Evolutionary conservation across 1,140 invertebrate species (phyloP), one percentile per base, ranked within the genome.

Genomic region (Portunus trituberculatus): DNA sequence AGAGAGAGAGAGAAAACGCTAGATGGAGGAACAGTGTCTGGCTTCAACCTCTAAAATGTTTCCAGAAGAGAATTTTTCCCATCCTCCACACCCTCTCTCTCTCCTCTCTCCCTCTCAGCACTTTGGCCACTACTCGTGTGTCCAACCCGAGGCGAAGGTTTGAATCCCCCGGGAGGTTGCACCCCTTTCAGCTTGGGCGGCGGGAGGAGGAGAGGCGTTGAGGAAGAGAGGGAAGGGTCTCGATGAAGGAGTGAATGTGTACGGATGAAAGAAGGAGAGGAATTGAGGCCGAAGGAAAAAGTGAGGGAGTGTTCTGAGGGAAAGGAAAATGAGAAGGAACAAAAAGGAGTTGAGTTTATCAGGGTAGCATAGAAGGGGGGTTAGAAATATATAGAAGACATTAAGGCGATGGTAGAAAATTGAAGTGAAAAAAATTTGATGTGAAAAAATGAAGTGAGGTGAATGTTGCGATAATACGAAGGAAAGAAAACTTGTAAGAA

Each of bases 101-200:
- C 67, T 8, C n/a, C n/a, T n/a, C 20, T 76, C 39, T 93, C 92
- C 92, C 52, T 12, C 52, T 86, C 92, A 31, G 92, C 92, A 93
- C 92, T 93, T 93, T 93, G 48, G 92, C 46, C 32, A 45, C 92
- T 29, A 59, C 92, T 93, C 92, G 39, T 93, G 92, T 93, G 92
- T 93, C 92, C 83, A 93, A 88, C 92, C 82, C 39, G 82, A 87
- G 92, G 83, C 92, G 92, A 88, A 83, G 92, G 91, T 31, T 86
- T 48, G 84, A 48, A 88, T 48, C 92, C 92, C 46, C 1, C 28
- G 84, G 31, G 59, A 86, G 39, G 20, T 32, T 88, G 12, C 67
- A 76, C n/a, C 67, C 67, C 67, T 91, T 46, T 46, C 89, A 12
- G 89, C 28, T 16, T 0, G 89, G 48, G 89, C 46, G 52, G 28